phyloP scores from a whole-genome alignment of 2,797 vertebrate genomes.

The Melanotaenia boesemani region DNA sequence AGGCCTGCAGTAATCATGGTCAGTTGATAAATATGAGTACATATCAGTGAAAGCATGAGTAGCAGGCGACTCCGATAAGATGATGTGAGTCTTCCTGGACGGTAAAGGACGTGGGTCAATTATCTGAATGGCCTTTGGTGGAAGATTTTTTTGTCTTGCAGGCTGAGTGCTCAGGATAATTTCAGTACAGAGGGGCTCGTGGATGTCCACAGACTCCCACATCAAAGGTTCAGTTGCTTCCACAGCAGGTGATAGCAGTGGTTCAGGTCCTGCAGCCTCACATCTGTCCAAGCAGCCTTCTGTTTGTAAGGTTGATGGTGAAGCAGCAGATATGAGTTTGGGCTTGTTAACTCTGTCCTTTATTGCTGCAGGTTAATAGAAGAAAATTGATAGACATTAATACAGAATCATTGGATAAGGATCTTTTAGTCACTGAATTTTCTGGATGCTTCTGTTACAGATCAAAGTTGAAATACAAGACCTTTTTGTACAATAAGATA shows the following conservation, averaged over 20 bases:
- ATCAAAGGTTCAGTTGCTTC: slow-evolving; percentile 7
- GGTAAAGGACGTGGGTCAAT: slow-evolving; percentile 86
- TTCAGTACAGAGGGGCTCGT: slow-evolving; percentile 75
- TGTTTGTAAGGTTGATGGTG: neutral
- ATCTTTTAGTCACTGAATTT: too few species aligned
- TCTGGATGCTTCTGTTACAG: too few species aligned
- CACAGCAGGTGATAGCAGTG: neutral
- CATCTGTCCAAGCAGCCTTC: neutral
- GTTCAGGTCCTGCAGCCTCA: neutral
- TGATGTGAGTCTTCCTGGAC: slow-evolving; percentile 64
- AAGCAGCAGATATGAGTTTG: neutral
- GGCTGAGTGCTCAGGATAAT: slow-evolving; percentile 81
- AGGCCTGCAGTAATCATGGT: slow-evolving; percentile 92
- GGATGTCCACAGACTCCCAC: slow-evolving; percentile 20
- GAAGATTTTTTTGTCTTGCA: slow-evolving; percentile 65
- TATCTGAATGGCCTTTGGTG: slow-evolving; percentile 83
- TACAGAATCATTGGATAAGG: neutral
- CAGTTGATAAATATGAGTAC: slow-evolving; percentile 71
- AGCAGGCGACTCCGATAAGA: neutral
- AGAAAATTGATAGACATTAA: too few species aligned
- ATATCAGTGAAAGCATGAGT: slow-evolving; percentile 15
- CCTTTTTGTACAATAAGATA: too few species aligned
- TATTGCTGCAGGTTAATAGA: slow-evolving; percentile 78
- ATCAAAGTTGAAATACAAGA: too few species aligned
- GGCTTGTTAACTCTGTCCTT: slow-evolving; percentile 62